Percentiles rank a stretch among this genome's conserved stretches.
Conservation (phyloP, 2,113 vertebrate species). For the Psettodes erumei region DNA sequence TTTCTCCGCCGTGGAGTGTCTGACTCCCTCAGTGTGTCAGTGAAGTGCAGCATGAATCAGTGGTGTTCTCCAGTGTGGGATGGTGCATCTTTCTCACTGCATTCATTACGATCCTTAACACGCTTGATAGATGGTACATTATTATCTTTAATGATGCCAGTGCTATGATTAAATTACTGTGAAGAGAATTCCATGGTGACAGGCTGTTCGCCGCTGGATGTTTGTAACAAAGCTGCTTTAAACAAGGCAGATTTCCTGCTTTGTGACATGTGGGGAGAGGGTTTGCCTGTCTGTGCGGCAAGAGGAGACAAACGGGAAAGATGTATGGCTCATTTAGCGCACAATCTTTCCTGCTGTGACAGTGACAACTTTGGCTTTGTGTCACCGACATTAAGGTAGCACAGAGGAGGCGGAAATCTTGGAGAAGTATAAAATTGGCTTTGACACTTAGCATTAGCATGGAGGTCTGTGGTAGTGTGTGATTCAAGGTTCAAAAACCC, state of each 20-base stretch:
- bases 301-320: constrained; percentile 1
- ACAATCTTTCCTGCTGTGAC: constrained; percentile 9
- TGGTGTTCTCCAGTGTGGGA: constrained; percentile 29
- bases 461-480: background rate
- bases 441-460: constrained; percentile 43
- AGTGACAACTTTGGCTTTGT: constrained; percentile 34
- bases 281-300: background rate
- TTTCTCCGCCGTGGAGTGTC: constrained; percentile 11
- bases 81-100: constrained; percentile 54
- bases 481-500: constrained; percentile 19
- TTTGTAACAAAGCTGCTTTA: constrained; percentile 41
- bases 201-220: constrained; percentile 59
- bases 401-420: constrained; percentile 10
- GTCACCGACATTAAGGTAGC: constrained; percentile 33
- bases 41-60: constrained; percentile 38
- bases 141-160: constrained; percentile 51
- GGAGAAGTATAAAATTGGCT: constrained; percentile 40
- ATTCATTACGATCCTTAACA: constrained; percentile 54
- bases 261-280: constrained; percentile 25
- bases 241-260: constrained; percentile 51
- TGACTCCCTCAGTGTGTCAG: constrained; percentile 23
- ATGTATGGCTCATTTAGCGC: constrained; percentile 22
- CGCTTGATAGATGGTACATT: constrained; percentile 9
- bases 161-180: constrained; percentile 53
- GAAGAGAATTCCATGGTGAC: constrained; percentile 29